These are phyloP conservation scores for Ailuropoda melanoleuca DNA, from an alignment of 2,113 vertebrate species.

Conservation along the genomic window DNA sequence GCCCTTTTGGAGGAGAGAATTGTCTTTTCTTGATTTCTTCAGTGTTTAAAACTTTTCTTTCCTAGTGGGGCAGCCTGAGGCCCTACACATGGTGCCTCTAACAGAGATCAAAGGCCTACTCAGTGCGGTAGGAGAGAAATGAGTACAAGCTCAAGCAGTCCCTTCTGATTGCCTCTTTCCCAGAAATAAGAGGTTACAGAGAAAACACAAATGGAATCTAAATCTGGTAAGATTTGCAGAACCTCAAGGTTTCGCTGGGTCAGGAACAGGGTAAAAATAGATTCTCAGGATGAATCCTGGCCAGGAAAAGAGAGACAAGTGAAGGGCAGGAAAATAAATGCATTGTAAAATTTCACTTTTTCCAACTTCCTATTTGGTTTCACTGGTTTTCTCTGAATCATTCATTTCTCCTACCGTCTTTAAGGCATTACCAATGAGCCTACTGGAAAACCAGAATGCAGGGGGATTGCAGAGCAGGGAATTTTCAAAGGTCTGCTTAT, in stretches of 20 bases:
- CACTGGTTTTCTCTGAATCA: conserved; percentile 1
- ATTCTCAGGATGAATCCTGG: conserved; percentile 58
- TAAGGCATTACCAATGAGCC: neutral
- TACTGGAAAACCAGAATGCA: too few species aligned
- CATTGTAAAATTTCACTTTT: conserved; percentile 66
- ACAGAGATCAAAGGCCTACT: neutral
- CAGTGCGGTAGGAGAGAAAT: neutral
- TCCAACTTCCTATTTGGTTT: conserved; percentile 48
- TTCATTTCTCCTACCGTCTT: neutral
- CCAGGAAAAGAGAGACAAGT: conserved; percentile 52
- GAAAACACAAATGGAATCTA: conserved; percentile 76
- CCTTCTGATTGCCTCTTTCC: conserved; percentile 47
- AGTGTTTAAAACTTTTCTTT: neutral
- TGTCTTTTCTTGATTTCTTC: neutral
- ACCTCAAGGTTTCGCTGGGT: conserved; percentile 78
- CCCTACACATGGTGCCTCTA: fast-evolving
- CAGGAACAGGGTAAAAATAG: conserved; percentile 76
- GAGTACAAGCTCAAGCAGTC: neutral
- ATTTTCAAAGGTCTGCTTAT: neutral
- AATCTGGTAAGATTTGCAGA: conserved; percentile 77
- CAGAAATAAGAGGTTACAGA: conserved; percentile 72
- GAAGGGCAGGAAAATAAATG: conserved; percentile 44
- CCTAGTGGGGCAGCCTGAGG: neutral
- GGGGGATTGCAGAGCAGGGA: neutral
- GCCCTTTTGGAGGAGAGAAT: neutral